Evolutionary conservation across 2,113 vertebrate species (phyloP).

Genomic region (Chrysemys picta): DNA sequence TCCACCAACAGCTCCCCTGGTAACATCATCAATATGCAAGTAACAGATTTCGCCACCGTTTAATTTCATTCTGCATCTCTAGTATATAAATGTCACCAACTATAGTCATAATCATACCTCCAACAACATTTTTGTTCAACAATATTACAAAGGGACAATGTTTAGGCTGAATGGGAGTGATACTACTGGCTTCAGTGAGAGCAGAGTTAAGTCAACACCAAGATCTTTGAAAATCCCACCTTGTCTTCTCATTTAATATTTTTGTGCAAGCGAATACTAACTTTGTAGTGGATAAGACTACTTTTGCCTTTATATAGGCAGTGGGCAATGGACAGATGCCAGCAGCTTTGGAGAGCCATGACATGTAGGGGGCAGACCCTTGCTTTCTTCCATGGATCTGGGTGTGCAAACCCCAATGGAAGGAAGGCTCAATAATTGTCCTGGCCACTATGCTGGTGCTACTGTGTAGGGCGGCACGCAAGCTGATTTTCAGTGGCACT

Average conservation of each 20-base stretch:
- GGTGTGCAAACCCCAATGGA: not conserved
- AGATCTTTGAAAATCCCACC: not conserved
- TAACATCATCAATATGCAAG: not conserved
- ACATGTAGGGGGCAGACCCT: rapidly evolving
- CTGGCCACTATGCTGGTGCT: not conserved
- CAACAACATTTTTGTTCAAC: not conserved
- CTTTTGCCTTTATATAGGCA: not conserved
- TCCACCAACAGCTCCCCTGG: no score
- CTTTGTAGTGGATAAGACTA: not conserved
- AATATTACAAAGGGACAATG: not conserved
- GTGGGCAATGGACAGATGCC: not conserved
- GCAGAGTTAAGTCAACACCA: not conserved
- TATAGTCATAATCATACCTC: not conserved
- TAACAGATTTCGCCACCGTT: not conserved
- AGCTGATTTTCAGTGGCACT: no score
- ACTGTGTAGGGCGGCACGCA: not conserved
- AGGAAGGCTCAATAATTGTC: not conserved
- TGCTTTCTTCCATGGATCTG: not conserved
- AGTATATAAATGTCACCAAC: not conserved
- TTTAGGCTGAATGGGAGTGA: not conserved
- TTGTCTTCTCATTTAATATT: not conserved
- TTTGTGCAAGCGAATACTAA: not conserved
- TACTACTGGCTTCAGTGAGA: not conserved
- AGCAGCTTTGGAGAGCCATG: not conserved
- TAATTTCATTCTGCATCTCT: not conserved